Conservation (phyloP, 2,797 vertebrate species). For the Leptoclinus maculatus region DNA sequence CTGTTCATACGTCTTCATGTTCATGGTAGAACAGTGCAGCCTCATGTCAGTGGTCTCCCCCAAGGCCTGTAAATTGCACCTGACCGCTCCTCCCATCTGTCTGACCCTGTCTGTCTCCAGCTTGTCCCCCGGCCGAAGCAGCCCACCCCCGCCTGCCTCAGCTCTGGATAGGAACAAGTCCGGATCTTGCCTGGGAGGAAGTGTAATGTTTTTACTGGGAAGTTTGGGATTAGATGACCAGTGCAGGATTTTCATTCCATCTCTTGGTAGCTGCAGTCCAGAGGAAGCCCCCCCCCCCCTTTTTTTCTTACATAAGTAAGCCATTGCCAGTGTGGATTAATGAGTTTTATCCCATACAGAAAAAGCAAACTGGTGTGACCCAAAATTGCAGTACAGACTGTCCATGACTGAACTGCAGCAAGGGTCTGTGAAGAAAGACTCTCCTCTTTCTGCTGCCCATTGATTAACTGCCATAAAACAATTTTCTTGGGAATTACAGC, state of each 20-base stretch:
- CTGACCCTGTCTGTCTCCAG: constrained; percentile 60
- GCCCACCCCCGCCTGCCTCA: constrained; percentile 61
- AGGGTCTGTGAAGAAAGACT: constrained; percentile 26
- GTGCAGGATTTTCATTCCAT: constrained; percentile 77
- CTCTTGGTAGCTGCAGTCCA: constrained; percentile 67
- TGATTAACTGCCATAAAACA: constrained; percentile 29
- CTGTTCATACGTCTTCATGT: constrained; percentile 12
- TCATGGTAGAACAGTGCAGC: constrained; percentile 19
- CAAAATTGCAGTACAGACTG: constrained; percentile 48
- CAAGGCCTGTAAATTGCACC: constrained; percentile 53
- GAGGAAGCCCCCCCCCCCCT: constrained; percentile 49
- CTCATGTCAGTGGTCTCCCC: constrained; percentile 43
- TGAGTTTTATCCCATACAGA: constrained; percentile 61
- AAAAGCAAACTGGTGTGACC: constrained; percentile 58
- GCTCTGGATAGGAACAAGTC: constrained; percentile 67
- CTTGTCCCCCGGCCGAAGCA: constrained; percentile 47
- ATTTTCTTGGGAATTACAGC: constrained; percentile 23
- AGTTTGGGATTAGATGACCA: constrained; percentile 77
- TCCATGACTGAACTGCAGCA: constrained; percentile 29
- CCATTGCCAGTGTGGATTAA: constrained; percentile 70
- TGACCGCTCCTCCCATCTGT: constrained; percentile 63
- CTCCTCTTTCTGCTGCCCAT: constrained; percentile 8
- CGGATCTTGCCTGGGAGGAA: constrained; percentile 74
- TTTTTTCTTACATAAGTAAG: constrained; percentile 68
- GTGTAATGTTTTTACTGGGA: constrained; percentile 81